phyloP scores from a whole-genome alignment of 1,140 invertebrate genomes.

The Drosophila mayri region DNA sequence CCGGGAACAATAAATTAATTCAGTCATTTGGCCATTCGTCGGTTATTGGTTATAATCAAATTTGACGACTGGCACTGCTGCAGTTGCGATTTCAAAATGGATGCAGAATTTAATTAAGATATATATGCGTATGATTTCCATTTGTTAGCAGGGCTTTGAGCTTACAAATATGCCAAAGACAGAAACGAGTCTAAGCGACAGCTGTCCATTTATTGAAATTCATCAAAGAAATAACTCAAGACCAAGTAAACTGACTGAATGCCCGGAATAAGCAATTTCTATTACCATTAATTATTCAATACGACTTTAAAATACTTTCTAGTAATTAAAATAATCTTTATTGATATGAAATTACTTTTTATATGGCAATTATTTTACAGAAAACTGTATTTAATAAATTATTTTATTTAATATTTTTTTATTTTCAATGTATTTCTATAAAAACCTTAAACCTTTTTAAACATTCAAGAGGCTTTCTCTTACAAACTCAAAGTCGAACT shows the following conservation, averaged over 20 bases:
- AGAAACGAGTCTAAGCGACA: not conserved
- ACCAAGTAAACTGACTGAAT: not conserved
- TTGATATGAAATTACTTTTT: not conserved
- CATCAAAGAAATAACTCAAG: constrained; percentile 17
- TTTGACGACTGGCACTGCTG: constrained; percentile 15
- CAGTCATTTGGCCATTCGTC: constrained; percentile 7
- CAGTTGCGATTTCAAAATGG: constrained; percentile 16
- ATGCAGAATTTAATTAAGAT: constrained; percentile 34
- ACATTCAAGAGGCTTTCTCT: too few relatives aligned
- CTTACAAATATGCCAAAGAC: not conserved
- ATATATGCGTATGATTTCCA: constrained; percentile 21
- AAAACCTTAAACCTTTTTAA: not conserved
- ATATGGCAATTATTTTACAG: not conserved
- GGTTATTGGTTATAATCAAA: constrained; percentile 28
- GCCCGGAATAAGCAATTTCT: not conserved
- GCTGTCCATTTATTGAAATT: constrained; percentile 1
- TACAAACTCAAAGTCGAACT: not conserved
- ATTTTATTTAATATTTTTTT: not conserved
- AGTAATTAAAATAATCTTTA: not conserved
- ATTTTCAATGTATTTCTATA: too few relatives aligned
- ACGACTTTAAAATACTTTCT: not conserved
- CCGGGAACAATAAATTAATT: constrained; percentile 41
- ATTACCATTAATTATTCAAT: not conserved
- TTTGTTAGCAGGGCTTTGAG: constrained; percentile 11
- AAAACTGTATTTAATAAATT: not conserved